Evolutionary conservation across 2,888 invertebrate species (phyloP).

Genomic region (Oxyteleia sp.): DNA sequence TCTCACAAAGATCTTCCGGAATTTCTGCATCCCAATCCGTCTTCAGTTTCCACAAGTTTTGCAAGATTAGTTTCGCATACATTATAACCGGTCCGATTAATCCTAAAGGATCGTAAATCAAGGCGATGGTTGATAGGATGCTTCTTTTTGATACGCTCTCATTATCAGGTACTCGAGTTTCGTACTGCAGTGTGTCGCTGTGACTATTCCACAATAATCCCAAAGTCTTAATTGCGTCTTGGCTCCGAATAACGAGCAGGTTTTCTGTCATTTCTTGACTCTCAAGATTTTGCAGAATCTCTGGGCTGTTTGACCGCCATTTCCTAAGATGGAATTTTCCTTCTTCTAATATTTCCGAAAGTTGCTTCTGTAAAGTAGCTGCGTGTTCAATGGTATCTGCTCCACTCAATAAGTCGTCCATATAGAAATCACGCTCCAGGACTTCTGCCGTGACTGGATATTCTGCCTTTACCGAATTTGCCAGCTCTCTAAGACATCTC

Average conservation of each 20-base stretch:
- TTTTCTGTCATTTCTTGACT: slow-evolving; percentile 11
- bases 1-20: no score
- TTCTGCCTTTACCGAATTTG: neutral
- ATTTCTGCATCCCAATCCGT: no score
- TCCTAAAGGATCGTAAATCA: no score
- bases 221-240: slow-evolving; percentile 52
- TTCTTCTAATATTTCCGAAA: slow-evolving; percentile 4
- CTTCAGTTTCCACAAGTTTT: no score
- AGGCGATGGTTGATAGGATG: slow-evolving; percentile 56
- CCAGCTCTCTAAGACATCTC: slow-evolving; percentile 14
- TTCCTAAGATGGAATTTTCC: slow-evolving; percentile 51
- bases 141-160: slow-evolving; percentile 20
- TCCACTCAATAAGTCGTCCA: slow-evolving; percentile 5
- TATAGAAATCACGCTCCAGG: no score
- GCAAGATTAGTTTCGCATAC: no score
- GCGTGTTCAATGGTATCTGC: slow-evolving; percentile 44
- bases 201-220: slow-evolving; percentile 62
- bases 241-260: slow-evolving; percentile 33
- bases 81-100: no score
- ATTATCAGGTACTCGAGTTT: slow-evolving; percentile 12
- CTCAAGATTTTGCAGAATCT: neutral
- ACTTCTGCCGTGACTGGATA: neutral
- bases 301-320: slow-evolving; percentile 39
- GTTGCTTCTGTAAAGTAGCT: slow-evolving; percentile 49
- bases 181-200: slow-evolving; percentile 56